Conservation (phyloP, 2,113 vertebrate species). For the Craseonycteris thonglongyai region DNA sequence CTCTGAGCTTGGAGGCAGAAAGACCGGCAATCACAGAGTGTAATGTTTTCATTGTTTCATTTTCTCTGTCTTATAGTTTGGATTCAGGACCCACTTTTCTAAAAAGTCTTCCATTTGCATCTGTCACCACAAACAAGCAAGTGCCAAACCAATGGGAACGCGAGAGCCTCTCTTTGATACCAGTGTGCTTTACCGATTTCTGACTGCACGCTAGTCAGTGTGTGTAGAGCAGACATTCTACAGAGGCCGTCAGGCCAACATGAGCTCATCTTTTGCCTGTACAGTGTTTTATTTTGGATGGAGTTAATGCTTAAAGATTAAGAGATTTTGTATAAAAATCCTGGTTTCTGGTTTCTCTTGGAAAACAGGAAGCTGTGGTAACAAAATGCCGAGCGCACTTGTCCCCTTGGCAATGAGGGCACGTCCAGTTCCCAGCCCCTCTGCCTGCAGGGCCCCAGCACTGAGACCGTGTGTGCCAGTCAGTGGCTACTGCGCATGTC, state of each 20-base stretch:
- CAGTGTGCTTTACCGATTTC: background rate
- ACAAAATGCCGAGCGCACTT: background rate
- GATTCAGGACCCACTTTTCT: background rate
- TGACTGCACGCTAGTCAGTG: no score
- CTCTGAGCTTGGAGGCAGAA: background rate
- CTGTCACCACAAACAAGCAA: background rate
- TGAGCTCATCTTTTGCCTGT: background rate
- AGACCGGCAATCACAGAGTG: background rate
- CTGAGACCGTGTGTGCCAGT: fast-evolving
- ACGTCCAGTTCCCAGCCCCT: background rate
- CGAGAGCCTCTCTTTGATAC: background rate
- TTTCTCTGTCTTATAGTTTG: background rate
- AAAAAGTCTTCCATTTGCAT: background rate
- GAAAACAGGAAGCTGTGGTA: background rate
- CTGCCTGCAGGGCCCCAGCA: fast-evolving
- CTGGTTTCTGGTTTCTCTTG: background rate
- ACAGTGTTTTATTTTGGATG: background rate
- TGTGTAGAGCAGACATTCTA: no score
- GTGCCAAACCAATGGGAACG: background rate
- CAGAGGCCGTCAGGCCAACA: background rate
- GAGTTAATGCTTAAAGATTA: background rate
- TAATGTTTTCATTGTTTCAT: background rate
- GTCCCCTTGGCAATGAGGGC: no score
- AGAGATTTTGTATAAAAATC: background rate
- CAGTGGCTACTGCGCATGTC: background rate